Percentiles rank a stretch among this genome's conserved stretches.
Conservation (phyloP, 2,113 vertebrate species). For the Prunella himalayana region DNA sequence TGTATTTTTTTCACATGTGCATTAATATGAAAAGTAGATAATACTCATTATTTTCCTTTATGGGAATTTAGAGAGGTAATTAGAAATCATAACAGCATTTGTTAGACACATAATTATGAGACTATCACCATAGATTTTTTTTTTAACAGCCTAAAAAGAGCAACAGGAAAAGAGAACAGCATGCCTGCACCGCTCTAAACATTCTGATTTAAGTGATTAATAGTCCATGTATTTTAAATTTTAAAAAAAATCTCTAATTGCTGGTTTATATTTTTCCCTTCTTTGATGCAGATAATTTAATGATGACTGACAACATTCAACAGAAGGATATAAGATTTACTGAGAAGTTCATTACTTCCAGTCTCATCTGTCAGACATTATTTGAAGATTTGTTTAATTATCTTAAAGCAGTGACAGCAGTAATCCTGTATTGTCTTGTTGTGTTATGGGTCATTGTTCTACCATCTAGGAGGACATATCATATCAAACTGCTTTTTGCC, state of each 20-base stretch:
- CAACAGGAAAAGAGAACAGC: not conserved
- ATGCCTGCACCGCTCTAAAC: not conserved
- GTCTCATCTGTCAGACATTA: not conserved
- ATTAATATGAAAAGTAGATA: not conserved
- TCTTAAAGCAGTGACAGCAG: conserved; percentile 13
- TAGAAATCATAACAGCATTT: not conserved
- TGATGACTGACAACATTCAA: not conserved
- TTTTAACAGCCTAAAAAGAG: not conserved
- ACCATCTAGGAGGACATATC: not conserved
- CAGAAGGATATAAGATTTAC: not conserved
- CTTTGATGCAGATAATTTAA: conserved; percentile 3
- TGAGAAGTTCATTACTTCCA: conserved; percentile 27
- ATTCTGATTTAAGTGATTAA: not conserved
- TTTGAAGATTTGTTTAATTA: conserved; percentile 21
- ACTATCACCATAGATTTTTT: not conserved
- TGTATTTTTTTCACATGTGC: not conserved
- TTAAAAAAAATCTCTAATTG: not conserved
- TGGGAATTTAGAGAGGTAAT: not conserved
- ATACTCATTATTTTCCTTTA: not conserved
- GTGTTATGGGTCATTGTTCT: not conserved
- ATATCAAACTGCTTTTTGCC: conserved; percentile 8
- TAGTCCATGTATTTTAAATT: not conserved
- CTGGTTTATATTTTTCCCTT: not conserved
- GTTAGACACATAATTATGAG: not conserved
- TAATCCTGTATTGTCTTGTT: not conserved